Base-by-base conservation (phyloP, 2,797 vertebrate genomes). In the Acestrorhynchus altus region DNA sequence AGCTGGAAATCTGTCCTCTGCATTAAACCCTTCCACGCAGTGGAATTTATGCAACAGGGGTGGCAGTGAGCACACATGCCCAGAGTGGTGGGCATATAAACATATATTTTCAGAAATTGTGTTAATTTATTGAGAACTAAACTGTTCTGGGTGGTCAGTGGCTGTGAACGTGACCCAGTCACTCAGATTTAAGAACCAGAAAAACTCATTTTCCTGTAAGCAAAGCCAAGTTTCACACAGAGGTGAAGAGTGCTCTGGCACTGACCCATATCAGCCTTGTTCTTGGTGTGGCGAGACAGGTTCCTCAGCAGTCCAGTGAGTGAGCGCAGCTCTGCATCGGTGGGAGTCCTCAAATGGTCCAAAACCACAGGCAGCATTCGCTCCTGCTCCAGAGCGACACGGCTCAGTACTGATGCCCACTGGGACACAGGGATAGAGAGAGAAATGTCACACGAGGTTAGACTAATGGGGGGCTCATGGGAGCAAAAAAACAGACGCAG, bases 231-330 rank as follows among this genome's bases (percentile, higher is more conserved):
- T 52, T 18, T 24, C 24, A 44, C 13, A 16, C 63, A 22, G 6
- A 35, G 31, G n/a, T 2, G 9, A 22, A 44, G 46, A 24, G 20
- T 22, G 20, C 20, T 16, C 13, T 35, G 60, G 1, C 1, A 93
- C 94, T 94, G 85, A 99, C 98, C 96, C 91, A 97, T 94, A 87
- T 96, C 93, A 0, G 95, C 95, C 90, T 98, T 98, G 87, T 97
- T 96, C 78, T 90, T 87, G 18, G 92, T 90, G 0, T 98, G 95
- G 26, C 94, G 91, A 35, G 96, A 94, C 85, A 99, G 90, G 85
- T 99, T 99, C 42, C 96, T 94, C 81, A 98, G 93, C 77, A 99
- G 94, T 12, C 97, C 97, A 0, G 94, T 98, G 78, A 99, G 90
- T 0, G 97, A 94, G 70, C 94, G 94, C 72, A 98, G 91, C 89